These are phyloP conservation scores for Tanaodytes sp. DNA, from an alignment of 2,888 invertebrate genomes.

Conservation along the genomic window DNA sequence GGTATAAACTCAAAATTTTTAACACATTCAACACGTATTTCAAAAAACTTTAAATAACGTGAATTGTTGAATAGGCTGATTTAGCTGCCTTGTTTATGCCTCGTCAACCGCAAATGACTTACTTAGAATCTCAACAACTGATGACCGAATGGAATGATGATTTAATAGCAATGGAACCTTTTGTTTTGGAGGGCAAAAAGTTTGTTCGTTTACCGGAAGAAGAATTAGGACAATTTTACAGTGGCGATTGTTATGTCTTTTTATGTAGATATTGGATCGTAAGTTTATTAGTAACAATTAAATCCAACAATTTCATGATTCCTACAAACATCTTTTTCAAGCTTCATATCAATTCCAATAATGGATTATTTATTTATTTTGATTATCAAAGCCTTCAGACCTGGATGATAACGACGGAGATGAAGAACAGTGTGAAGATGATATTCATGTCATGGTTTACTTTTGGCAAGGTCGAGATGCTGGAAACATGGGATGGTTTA, in stretches of 20 bases:
- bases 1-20: too few relatives aligned
- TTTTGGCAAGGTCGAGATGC: constrained; percentile 99
- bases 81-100: constrained; percentile 96
- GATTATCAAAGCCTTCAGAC: constrained; percentile 66
- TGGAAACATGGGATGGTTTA: constrained; percentile 99
- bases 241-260: constrained; percentile 97
- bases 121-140: constrained; percentile 87
- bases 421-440: constrained; percentile 77
- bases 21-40: too few relatives aligned
- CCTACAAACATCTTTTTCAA: too few relatives aligned
- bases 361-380: neutral
- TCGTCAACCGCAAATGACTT: constrained; percentile 90
- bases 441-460: constrained; percentile 96
- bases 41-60: neutral
- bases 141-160: constrained; percentile 99
- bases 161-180: constrained; percentile 96
- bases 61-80: constrained; percentile 79
- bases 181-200: constrained; percentile 96
- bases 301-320: too few relatives aligned
- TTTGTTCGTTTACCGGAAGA: constrained; percentile 97
- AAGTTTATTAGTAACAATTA: constrained; percentile 60
- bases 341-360: neutral
- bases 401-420: constrained; percentile 76
- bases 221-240: constrained; percentile 93
- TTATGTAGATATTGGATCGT: constrained; percentile 94